phyloP scores from a whole-genome alignment of 1,140 invertebrate species.

The Microplitis mediator region DNA sequence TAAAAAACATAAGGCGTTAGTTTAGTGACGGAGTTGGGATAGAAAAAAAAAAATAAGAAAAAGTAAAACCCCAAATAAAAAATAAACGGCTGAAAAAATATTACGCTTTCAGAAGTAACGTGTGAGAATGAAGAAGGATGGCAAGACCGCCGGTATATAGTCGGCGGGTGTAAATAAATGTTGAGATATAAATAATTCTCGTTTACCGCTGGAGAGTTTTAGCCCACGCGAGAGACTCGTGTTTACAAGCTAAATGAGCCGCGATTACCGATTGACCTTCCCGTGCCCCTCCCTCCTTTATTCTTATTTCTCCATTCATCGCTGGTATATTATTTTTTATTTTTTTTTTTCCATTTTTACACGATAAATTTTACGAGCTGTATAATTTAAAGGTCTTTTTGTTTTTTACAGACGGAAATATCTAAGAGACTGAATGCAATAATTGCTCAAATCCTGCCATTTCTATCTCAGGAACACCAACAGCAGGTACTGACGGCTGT shows the following conservation, averaged over 20 bases:
- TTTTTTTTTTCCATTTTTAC: not conserved
- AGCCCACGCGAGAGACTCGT: conserved; percentile 2
- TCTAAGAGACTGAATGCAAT: conserved; percentile 90
- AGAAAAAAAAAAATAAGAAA: not conserved
- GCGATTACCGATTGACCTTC: conserved; percentile 1
- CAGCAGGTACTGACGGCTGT: conserved; percentile 91
- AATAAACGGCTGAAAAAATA: conserved; percentile 5
- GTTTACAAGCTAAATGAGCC: conserved; percentile 2
- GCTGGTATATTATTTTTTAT: not conserved
- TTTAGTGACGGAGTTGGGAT: not conserved
- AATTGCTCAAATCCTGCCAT: conserved; percentile 89
- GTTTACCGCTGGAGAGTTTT: not conserved
- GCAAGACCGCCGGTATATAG: not conserved
- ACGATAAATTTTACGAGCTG: not conserved
- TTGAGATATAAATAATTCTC: conserved; percentile 18
- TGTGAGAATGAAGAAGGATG: conserved; percentile 12
- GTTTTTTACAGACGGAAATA: conserved; percentile 84
- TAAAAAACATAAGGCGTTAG: not conserved
- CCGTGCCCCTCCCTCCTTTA: not conserved
- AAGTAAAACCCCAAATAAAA: not conserved
- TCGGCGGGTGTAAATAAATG: conserved; percentile 1
- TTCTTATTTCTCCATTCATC: not conserved
- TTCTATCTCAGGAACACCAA: conserved; percentile 92
- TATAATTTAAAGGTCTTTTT: conserved; percentile 4
- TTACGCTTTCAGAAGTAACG: conserved; percentile 6